Conservation (phyloP, 2,797 vertebrate species). For the Chelon auratus region DNA sequence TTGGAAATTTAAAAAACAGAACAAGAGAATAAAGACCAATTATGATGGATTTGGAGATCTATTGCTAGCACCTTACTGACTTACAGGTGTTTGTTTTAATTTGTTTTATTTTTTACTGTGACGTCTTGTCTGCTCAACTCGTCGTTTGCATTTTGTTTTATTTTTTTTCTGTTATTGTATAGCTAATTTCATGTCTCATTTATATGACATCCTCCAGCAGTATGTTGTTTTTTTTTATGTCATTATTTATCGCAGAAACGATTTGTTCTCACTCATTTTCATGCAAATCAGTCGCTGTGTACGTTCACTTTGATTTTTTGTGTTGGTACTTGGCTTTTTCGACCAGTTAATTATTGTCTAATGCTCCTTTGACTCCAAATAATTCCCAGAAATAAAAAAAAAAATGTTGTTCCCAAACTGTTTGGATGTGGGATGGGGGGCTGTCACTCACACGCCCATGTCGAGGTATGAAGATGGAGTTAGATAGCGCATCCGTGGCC, state of each 20-base stretch:
- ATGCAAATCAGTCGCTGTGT: constrained; percentile 75
- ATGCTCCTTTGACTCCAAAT: constrained; percentile 91
- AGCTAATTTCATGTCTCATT: constrained; percentile 71
- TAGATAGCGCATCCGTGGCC: constrained; percentile 13
- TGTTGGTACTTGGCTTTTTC: constrained; percentile 88
- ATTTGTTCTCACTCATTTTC: constrained; percentile 77
- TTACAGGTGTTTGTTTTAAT: constrained; percentile 79
- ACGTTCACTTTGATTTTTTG: constrained; percentile 80
- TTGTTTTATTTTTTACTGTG: constrained; percentile 80
- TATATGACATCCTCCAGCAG: constrained; percentile 64
- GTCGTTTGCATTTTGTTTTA: constrained; percentile 55
- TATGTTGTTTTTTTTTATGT: constrained; percentile 71
- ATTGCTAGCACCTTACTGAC: constrained; percentile 87
- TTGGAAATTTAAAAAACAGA: constrained; percentile 73
- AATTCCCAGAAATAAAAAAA: constrained; percentile 95
- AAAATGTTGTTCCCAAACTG: constrained; percentile 92
- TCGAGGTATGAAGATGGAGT: constrained; percentile 34
- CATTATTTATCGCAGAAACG: constrained; percentile 84
- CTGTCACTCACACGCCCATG: constrained; percentile 53
- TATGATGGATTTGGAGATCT: constrained; percentile 87
- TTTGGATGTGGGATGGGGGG: constrained; percentile 63
- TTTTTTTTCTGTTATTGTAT: constrained; percentile 64
- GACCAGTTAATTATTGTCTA: constrained; percentile 83
- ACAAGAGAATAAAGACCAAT: constrained; percentile 86
- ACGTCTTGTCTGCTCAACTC: constrained; percentile 65